Base-by-base conservation (phyloP, 2,888 invertebrate genomes). In the Meghimatium bilineatum region DNA sequence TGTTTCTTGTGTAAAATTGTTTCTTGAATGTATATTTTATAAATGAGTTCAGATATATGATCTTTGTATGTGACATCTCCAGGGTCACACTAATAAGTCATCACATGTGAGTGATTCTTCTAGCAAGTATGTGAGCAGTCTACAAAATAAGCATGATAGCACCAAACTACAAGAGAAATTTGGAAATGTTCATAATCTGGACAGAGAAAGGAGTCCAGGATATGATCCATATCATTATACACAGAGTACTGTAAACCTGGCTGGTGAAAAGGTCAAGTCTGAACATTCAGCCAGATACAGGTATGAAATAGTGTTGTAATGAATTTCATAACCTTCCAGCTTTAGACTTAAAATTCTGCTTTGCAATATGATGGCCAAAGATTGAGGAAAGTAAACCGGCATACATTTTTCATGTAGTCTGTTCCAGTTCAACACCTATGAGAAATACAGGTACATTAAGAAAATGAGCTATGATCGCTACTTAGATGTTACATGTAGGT, bases 71-170 rank as follows among this genome's bases (percentile, higher is more conserved):
- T 44, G 20, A 72, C 38, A 72, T 63, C n/a, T 8, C 82, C 93
- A 96, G 95, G 96, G 95, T 86, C 96, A 96, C 87, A 97, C 96
- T 92, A 97, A 98, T 92, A 97, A 97, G 86, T 96, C 97, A 44
- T 44, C 44, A 44, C 92, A 93, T 86, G 92, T 93, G 74, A 93
- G 93, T 85, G 94, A 94, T 88, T 93, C 93, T 8, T 93, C 93
- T 88, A 91, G 92, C 66, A 92, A 93, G 86, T 92, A 93, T 87
- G 90, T 90, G 34, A 90, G 89, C 79, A 90, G 91, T 85, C 92
- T 92, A 23, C 90, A 90, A 77, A 93, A 93, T 86, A 91, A 91
- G 82, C 92, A 92, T 76, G 93, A 93, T 74, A 93, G 93, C 87
- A 92, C 92, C 52, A 93, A 93, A 85, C 90, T 93, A 76, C 89